Conservation (phyloP, 2,888 invertebrate species). For the Agonopterix heracliana region DNA sequence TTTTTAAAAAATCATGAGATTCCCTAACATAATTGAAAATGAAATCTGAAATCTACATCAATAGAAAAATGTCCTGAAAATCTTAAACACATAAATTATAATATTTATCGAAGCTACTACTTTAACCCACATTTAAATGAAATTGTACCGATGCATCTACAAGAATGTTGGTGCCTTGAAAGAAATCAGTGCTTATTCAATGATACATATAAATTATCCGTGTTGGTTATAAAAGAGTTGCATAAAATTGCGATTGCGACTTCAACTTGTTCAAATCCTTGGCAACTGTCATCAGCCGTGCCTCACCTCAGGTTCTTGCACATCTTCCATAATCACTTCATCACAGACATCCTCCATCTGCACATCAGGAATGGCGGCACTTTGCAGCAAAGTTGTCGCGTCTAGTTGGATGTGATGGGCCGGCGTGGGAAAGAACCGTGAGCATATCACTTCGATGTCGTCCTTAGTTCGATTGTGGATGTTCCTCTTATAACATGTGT, state of each 20-base stretch:
- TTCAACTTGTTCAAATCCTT: not conserved
- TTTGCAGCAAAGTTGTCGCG: conserved; percentile 88
- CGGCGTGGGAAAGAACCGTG: conserved; percentile 87
- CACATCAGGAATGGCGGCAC: conserved; percentile 87
- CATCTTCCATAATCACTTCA: conserved; percentile 48
- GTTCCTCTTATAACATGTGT: conserved; percentile 88
- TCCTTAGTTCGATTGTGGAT: conserved; percentile 86
- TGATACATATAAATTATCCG: no score
- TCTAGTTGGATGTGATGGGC: conserved; percentile 88
- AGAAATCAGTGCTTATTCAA: no score
- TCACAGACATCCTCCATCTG: conserved; percentile 86
- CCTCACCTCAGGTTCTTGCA: conserved; percentile 68
- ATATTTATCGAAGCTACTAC: no score
- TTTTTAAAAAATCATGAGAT: not conserved
- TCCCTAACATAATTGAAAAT: no score
- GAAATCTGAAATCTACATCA: no score
- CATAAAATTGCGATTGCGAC: no score
- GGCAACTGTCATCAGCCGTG: conserved; percentile 1
- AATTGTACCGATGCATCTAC: no score
- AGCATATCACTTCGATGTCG: conserved; percentile 84
- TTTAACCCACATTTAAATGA: no score
- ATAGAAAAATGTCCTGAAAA: no score
- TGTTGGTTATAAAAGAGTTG: no score
- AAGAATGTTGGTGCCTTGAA: no score
- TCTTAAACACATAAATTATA: no score